phyloP scores from a whole-genome alignment of 2,797 vertebrate genomes.

The Melanitta fusca region DNA sequence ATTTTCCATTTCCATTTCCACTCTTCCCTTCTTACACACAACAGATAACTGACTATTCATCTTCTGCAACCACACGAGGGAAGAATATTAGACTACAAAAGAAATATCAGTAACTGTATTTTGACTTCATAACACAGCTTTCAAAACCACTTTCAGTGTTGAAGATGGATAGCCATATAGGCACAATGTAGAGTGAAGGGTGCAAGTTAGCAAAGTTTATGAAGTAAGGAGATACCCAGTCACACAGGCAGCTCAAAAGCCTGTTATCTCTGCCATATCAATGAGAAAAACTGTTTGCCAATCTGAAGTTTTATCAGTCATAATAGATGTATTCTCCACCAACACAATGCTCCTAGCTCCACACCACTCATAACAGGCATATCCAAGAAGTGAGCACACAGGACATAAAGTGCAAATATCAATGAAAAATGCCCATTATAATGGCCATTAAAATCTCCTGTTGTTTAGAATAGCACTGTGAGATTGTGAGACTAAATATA shows the following conservation, averaged over 20 bases:
- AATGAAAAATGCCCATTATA: background rate
- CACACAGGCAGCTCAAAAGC: background rate
- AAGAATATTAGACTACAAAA: background rate
- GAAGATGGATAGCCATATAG: background rate
- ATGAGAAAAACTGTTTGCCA: background rate
- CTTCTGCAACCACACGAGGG: background rate
- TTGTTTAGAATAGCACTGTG: background rate
- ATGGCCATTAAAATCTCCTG: background rate
- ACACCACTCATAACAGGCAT: accelerated
- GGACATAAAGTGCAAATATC: background rate
- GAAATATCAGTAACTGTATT: background rate
- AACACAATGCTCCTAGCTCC: background rate
- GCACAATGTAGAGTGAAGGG: background rate
- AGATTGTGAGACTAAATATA: constrained; percentile 24
- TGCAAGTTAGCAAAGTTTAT: background rate
- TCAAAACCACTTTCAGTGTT: background rate
- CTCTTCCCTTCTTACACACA: background rate
- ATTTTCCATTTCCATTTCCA: background rate
- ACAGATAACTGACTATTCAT: background rate
- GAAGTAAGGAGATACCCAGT: background rate
- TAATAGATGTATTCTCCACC: background rate
- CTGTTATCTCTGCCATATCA: background rate
- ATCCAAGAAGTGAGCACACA: background rate
- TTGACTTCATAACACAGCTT: background rate
- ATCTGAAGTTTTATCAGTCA: background rate